These are phyloP conservation scores for Chloroceryle aenea DNA, from an alignment of 2,113 vertebrate genomes.

Conservation along the genomic window DNA sequence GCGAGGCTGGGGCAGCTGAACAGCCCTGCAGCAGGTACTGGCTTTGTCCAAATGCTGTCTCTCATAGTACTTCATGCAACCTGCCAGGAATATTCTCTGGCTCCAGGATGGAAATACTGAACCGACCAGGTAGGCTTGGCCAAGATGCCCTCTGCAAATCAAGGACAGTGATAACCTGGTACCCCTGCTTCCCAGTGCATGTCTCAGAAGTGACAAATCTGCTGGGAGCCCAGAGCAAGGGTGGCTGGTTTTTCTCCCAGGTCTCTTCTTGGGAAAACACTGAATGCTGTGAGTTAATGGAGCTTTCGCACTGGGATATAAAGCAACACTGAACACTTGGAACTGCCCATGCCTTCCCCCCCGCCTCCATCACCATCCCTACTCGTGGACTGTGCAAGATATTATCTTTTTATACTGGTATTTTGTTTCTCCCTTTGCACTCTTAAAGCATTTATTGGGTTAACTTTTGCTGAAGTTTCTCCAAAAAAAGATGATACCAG, in stretches of 20 bases:
- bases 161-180: accelerated
- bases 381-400: background rate
- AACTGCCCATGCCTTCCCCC: accelerated
- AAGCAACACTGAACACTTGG: background rate
- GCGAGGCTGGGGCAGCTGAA: background rate
- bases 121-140: background rate
- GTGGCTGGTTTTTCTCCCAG: background rate
- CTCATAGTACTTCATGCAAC: background rate
- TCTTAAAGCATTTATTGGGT: background rate
- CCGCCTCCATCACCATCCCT: background rate
- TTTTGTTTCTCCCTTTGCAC: background rate
- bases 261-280: background rate
- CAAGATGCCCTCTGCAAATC: background rate
- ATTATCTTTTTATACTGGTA: background rate
- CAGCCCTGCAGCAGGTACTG: accelerated
- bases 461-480: background rate
- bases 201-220: background rate
- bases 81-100: background rate
- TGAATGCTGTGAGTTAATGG: accelerated
- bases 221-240: background rate
- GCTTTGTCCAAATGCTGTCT: background rate
- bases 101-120: background rate
- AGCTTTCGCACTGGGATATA: accelerated
- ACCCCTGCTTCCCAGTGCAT: background rate
- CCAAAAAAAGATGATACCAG: background rate